These are phyloP conservation scores for Drosophila sulfurigaster DNA, from an alignment of 1,140 invertebrate genomes.

Conservation along the genomic window DNA sequence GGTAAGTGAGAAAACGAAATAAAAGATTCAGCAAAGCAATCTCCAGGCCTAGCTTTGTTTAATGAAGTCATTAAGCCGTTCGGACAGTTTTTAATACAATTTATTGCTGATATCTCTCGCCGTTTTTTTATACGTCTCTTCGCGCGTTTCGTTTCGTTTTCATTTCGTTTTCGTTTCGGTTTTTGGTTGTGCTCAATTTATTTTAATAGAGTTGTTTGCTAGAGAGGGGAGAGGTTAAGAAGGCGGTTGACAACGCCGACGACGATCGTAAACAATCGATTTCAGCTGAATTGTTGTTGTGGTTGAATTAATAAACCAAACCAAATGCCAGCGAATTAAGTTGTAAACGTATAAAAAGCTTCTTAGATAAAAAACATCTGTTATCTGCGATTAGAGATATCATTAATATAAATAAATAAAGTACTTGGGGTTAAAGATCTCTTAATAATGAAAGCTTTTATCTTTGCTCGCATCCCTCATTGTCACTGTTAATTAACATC, in stretches of 20 bases:
- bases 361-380: not conserved
- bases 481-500: slow-evolving; percentile 25
- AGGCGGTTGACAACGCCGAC: slow-evolving; percentile 8
- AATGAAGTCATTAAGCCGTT: slow-evolving; percentile 74
- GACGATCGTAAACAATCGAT: slow-evolving; percentile 22
- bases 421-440: no score
- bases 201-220: slow-evolving; percentile 70
- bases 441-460: not conserved
- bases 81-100: slow-evolving; percentile 74
- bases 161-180: slow-evolving; percentile 35
- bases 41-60: slow-evolving; percentile 52
- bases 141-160: slow-evolving; percentile 56
- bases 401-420: no score
- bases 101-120: slow-evolving; percentile 73
- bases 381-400: not conserved
- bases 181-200: slow-evolving; percentile 50
- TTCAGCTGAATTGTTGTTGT: slow-evolving; percentile 1
- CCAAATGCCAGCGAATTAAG: slow-evolving; percentile 43
- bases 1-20: slow-evolving; percentile 87
- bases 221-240: not conserved
- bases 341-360: slow-evolving; percentile 42
- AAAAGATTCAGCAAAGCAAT: slow-evolving; percentile 12
- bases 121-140: slow-evolving; percentile 52
- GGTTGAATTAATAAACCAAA: slow-evolving; percentile 58
- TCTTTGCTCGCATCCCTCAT: not conserved